Evolutionary conservation across 2,113 vertebrate genomes (phyloP).

Genomic region (human): GRCh38 chr1:90336501-90337000

Average conservation of each 20-base stretch:
- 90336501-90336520: neutral
- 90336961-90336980: neutral
- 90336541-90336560: neutral
- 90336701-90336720: neutral
- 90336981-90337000: neutral
- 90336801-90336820: fast-evolving
- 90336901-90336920: neutral
- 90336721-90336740: neutral
- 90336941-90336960: neutral
- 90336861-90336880: neutral
- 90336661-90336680: neutral
- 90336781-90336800: fast-evolving
- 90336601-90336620: neutral
- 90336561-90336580: neutral
- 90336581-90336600: neutral
- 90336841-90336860: neutral
- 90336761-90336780: fast-evolving
- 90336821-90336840: neutral
- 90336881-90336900: neutral
- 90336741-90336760: neutral
- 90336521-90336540: neutral
- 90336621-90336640: neutral
- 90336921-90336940: neutral
- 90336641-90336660: neutral
- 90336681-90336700: neutral